Percentiles rank a stretch among this genome's conserved stretches.
These are phyloP conservation scores for Hypothenemus hampei DNA, from an alignment of 1,140 invertebrate genomes.

Conservation along the genomic window DNA sequence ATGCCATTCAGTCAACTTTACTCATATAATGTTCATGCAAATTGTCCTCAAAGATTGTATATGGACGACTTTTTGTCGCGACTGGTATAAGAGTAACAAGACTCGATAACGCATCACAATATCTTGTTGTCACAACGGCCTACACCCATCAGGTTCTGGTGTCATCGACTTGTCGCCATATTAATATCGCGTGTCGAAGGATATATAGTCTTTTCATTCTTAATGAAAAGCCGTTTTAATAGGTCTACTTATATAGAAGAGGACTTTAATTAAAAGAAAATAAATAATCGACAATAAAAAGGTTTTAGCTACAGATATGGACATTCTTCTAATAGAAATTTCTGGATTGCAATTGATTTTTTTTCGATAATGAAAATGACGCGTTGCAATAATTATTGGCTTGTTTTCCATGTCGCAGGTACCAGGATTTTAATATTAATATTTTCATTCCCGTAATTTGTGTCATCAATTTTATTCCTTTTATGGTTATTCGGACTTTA, in stretches of 20 bases:
- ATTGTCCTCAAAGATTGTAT: too few species aligned
- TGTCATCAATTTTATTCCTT: constrained; percentile 7
- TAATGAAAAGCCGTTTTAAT: constrained; percentile 39
- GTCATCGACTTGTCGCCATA: constrained; percentile 43
- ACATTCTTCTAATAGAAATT: constrained; percentile 23
- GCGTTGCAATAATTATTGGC: constrained; percentile 16
- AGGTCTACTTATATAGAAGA: constrained; percentile 38
- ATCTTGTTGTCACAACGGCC: constrained; percentile 39
- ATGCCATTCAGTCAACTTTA: too few species aligned
- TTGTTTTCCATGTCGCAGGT: neutral
- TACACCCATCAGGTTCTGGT: constrained; percentile 36
- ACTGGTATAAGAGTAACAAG: neutral
- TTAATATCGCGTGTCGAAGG: constrained; percentile 42
- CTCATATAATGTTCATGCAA: too few species aligned
- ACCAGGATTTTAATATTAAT: constrained; percentile 8
- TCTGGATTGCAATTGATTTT: constrained; percentile 15
- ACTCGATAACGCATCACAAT: constrained; percentile 33
- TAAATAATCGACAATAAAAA: constrained; percentile 31
- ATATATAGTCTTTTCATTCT: constrained; percentile 37
- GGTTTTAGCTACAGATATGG: constrained; percentile 12
- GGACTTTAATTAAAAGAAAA: constrained; percentile 34
- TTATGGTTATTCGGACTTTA: too few species aligned
- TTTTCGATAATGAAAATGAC: constrained; percentile 15
- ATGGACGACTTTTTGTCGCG: neutral
- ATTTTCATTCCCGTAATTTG: constrained; percentile 3